These are phyloP conservation scores for Seira sanloemensis DNA, from an alignment of 2,888 invertebrate genomes.

Conservation along the genomic window DNA sequence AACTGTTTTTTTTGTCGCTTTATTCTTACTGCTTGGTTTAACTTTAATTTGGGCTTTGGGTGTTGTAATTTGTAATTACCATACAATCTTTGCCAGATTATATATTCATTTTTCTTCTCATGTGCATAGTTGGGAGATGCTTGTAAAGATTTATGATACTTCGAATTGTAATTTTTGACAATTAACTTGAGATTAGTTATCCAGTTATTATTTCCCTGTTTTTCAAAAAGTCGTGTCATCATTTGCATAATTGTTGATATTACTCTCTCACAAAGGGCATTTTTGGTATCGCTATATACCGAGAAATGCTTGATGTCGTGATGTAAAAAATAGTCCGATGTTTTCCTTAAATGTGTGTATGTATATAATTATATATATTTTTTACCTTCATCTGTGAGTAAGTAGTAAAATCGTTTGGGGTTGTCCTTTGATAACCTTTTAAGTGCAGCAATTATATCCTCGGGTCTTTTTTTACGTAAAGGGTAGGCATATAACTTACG, in stretches of 20 bases:
- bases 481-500: not conserved
- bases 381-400: not conserved
- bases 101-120: slow-evolving; percentile 1
- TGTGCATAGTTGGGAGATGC: not conserved
- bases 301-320: slow-evolving; percentile 12
- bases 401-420: not conserved
- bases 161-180: not conserved
- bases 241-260: slow-evolving; percentile 17
- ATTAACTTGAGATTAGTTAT: not conserved
- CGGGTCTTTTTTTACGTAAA: not conserved
- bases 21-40: not conserved
- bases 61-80: not conserved
- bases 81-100: slow-evolving; percentile 14
- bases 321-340: not conserved
- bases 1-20: not conserved
- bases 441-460: not conserved
- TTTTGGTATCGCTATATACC: not conserved
- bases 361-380: no score
- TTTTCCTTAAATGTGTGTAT: no score
- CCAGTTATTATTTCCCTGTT: slow-evolving; percentile 5
- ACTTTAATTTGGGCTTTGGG: not conserved
- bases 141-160: not conserved
- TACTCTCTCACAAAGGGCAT: not conserved
- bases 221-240: slow-evolving; percentile 9
- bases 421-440: slow-evolving; percentile 17